Evolutionary conservation across 2,797 vertebrate species (phyloP).

Genomic region (Pelochelys cantorii): DNA sequence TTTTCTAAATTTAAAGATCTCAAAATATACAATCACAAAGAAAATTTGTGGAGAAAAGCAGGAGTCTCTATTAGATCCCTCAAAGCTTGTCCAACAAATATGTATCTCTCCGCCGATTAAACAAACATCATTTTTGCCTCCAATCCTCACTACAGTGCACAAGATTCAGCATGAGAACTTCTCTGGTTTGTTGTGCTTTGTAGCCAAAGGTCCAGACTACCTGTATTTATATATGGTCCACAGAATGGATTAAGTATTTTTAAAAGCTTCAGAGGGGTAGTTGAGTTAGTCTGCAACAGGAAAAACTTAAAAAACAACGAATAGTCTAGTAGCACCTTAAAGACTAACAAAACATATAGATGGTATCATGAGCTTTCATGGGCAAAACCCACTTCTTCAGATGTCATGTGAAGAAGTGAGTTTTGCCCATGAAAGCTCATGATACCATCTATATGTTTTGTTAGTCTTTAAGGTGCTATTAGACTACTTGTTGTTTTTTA

Average conservation of each 20-base stretch:
- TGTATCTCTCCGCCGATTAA: background rate
- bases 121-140: background rate
- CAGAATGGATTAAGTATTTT: background rate
- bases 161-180: rapidly evolving
- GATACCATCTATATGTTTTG: no score
- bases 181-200: background rate
- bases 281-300: no score
- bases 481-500: no score
- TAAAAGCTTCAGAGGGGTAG: no score
- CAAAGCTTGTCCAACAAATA: background rate
- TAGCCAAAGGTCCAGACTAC: background rate
- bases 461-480: no score
- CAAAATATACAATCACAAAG: background rate
- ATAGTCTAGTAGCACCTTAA: no score
- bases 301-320: no score
- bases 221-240: rapidly evolving
- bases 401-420: no score
- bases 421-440: no score
- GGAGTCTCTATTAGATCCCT: background rate
- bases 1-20: background rate
- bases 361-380: no score
- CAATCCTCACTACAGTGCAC: rapidly evolving
- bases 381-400: no score
- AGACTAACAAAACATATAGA: no score
- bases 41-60: background rate